These are phyloP conservation scores for Macaria liturata DNA, from an alignment of 2,888 invertebrate species.

Conservation along the genomic window DNA sequence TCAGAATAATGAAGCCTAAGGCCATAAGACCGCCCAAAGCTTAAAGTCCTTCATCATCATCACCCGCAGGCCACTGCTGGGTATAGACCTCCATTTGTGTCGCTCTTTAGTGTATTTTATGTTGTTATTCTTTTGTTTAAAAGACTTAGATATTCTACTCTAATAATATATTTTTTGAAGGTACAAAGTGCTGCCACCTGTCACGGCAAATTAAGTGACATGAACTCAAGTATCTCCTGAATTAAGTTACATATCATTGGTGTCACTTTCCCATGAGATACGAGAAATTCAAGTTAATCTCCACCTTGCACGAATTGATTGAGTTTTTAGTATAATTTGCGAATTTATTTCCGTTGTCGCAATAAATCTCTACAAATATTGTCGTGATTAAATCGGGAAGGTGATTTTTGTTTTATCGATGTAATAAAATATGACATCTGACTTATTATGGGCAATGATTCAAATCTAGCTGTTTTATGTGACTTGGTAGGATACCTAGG, in stretches of 20 bases:
- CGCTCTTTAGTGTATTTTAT: no score
- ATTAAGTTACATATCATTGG: slow-evolving; percentile 13
- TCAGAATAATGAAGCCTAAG: no score
- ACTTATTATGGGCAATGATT: slow-evolving; percentile 20
- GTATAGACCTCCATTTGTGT: neutral
- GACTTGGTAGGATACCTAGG: no score
- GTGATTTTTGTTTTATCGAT: slow-evolving; percentile 17
- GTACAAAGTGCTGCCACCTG: no score
- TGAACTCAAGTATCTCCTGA: slow-evolving; percentile 7
- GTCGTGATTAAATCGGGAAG: slow-evolving; percentile 8
- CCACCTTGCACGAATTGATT: slow-evolving; percentile 15
- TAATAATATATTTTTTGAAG: no score
- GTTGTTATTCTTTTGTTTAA: no score
- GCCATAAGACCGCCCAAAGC: no score
- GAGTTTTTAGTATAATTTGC: slow-evolving; percentile 18
- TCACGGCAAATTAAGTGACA: slow-evolving; percentile 18
- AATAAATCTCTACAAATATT: slow-evolving; percentile 16
- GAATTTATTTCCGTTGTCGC: slow-evolving; percentile 5
- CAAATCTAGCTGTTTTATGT: slow-evolving; percentile 9
- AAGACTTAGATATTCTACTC: no score
- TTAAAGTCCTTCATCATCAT: no score
- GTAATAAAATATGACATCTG: slow-evolving; percentile 18
- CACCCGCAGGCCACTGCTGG: no score
- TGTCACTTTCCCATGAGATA: slow-evolving; percentile 18
- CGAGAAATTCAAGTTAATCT: slow-evolving; percentile 12